phyloP scores from a whole-genome alignment of 1,140 invertebrate genomes.

The Papilio helenus region DNA sequence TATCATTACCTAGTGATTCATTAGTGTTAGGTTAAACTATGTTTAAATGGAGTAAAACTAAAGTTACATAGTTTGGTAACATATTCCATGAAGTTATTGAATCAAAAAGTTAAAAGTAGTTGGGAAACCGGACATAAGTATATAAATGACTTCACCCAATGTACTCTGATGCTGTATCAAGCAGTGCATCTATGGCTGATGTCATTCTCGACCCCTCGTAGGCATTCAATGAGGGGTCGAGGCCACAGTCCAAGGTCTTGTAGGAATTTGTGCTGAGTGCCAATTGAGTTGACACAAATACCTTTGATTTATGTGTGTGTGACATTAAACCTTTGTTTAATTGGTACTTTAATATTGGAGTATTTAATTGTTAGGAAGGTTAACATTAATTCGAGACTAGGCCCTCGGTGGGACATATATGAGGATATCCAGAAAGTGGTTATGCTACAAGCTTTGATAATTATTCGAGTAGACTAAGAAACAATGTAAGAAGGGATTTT shows the following conservation, averaged over 20 bases:
- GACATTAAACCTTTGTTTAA: not conserved
- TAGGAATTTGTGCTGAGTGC: slow-evolving; percentile 6
- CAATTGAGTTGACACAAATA: slow-evolving; percentile 6
- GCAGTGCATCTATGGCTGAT: not conserved
- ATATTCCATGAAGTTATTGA: not conserved
- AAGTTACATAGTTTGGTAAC: no score
- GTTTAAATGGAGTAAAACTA: no score
- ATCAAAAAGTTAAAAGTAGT: no score
- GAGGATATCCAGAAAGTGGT: no score
- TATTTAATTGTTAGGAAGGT: not conserved
- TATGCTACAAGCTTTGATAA: no score
- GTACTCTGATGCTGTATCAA: not conserved
- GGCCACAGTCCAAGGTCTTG: not conserved
- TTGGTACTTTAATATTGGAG: not conserved
- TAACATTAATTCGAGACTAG: not conserved
- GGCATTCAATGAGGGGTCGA: slow-evolving; percentile 15
- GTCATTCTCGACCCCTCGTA: no score
- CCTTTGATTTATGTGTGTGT: not conserved
- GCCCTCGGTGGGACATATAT: not conserved
- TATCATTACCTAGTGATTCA: no score
- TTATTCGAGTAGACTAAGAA: not conserved
- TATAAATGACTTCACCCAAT: not conserved
- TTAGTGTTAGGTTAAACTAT: no score
- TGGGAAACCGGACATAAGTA: not conserved
- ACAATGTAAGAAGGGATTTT: not conserved